These are phyloP conservation scores for Pungitius pungitius DNA, from an alignment of 2,113 vertebrate genomes.

Conservation along the genomic window DNA sequence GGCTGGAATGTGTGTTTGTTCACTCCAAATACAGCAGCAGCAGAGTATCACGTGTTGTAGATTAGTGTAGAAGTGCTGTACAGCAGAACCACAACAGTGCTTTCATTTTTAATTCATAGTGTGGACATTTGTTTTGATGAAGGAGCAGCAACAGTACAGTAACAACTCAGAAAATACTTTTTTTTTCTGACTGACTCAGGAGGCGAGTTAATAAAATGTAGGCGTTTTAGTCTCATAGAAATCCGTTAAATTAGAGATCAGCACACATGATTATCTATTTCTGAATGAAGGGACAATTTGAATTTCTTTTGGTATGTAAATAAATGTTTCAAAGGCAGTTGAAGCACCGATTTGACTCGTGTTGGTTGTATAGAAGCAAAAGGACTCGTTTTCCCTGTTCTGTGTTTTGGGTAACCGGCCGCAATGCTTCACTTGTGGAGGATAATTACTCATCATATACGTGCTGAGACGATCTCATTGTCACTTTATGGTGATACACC, in stretches of 20 bases:
- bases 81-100: background rate
- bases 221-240: background rate
- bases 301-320: constrained; percentile 8
- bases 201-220: no score
- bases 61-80: background rate
- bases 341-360: constrained; percentile 37
- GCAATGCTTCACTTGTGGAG: background rate
- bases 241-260: background rate
- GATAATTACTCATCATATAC: background rate
- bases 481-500: background rate
- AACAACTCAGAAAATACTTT: no score
- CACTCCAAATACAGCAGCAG: constrained; percentile 14
- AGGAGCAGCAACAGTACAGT: background rate
- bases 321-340: background rate
- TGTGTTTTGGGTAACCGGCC: background rate
- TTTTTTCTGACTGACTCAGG: no score
- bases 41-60: background rate
- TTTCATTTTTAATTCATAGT: background rate
- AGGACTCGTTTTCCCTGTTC: background rate
- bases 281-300: background rate
- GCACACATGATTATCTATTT: background rate
- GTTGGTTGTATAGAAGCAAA: background rate
- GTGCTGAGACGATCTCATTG: background rate
- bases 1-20: constrained; percentile 34
- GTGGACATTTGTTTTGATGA: background rate